Base-by-base conservation (phyloP, 1,140 invertebrate species). In the Halictus rubicundus region DNA sequence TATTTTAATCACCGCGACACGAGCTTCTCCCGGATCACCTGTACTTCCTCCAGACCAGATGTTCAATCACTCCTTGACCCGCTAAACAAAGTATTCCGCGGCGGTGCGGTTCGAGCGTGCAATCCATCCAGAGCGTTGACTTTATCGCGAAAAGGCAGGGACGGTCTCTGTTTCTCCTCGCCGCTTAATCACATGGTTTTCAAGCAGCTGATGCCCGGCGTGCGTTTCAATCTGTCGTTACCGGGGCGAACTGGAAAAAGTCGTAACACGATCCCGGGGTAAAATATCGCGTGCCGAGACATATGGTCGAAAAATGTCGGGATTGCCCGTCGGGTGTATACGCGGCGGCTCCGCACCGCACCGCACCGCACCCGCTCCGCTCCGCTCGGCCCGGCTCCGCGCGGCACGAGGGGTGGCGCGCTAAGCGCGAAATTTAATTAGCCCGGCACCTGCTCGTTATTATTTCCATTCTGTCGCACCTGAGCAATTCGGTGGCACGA, bases 261-360 rank as follows among this genome's bases (percentile, higher is more conserved):
- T 25, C 21, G 73, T 63, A 71, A 78, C 76, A 27, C 60, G 49
- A 78, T 27, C 8, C 69, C 37, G 21, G 8, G 37, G 49, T 52
- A 65, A n/a, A 78, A 78, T 78, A 78, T 78, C 76, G 60, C 76
- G 76, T 78, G 76, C 76, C 76, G 49, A 72, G 69, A 23, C 76
- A 72, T 57, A 65, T 72, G 76, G 76, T 25, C 10, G 42, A 46
- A 64, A 64, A 42, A 42, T 65, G 8, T 57, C 32, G 25, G 65
- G 61, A 74, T 79, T 66, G 71, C 12, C 0, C 7, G 32, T 32
- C 32, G 32, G 32, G 32, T 32, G 32, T 32, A 32, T 32, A 32
- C 32, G 32, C 32, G 39, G 25, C 14, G 23, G 19, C 37, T 23
- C 27, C 52, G 49, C 49, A 19, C 54, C 21, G 21, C 12, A 23